phyloP scores from a whole-genome alignment of 1,140 invertebrate species.

The Drosophila athabasca region DNA sequence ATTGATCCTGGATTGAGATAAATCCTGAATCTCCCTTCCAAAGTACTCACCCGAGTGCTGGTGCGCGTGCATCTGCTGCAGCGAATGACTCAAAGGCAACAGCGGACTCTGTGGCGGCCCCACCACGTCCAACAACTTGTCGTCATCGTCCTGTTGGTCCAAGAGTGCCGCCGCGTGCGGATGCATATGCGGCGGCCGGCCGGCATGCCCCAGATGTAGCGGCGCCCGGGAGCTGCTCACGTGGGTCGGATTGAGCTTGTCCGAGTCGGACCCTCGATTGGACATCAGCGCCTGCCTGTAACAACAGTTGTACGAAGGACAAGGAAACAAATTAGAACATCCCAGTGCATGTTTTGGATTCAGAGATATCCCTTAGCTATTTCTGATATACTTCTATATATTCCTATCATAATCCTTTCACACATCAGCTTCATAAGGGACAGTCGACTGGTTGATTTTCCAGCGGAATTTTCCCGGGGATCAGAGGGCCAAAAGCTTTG shows the following conservation, averaged over 20 bases:
- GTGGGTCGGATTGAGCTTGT: conserved; percentile 83
- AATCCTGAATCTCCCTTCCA: background rate
- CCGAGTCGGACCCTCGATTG: conserved; percentile 86
- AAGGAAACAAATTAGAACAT: conserved; percentile 81
- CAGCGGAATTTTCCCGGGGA: conserved; percentile 51
- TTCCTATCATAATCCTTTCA: no score
- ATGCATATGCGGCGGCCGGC: conserved; percentile 77
- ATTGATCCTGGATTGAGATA: background rate
- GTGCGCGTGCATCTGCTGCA: conserved; percentile 83
- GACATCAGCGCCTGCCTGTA: conserved; percentile 93
- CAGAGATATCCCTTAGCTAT: no score
- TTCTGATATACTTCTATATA: no score
- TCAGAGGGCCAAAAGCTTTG: conserved; percentile 36
- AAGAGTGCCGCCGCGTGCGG: conserved; percentile 83
- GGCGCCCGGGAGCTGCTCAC: conserved; percentile 84
- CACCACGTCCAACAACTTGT: conserved; percentile 94
- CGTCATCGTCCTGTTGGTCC: conserved; percentile 89
- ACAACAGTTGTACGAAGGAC: conserved; percentile 80
- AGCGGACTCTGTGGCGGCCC: conserved; percentile 91
- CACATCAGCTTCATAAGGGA: background rate
- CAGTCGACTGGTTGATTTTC: conserved; percentile 14
- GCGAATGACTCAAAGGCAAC: conserved; percentile 85
- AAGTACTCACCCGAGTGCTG: conserved; percentile 80
- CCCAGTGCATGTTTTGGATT: background rate
- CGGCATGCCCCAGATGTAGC: conserved; percentile 82